These are phyloP conservation scores for Lochmaea capreae DNA, from an alignment of 2,888 invertebrate species.

Conservation along the genomic window DNA sequence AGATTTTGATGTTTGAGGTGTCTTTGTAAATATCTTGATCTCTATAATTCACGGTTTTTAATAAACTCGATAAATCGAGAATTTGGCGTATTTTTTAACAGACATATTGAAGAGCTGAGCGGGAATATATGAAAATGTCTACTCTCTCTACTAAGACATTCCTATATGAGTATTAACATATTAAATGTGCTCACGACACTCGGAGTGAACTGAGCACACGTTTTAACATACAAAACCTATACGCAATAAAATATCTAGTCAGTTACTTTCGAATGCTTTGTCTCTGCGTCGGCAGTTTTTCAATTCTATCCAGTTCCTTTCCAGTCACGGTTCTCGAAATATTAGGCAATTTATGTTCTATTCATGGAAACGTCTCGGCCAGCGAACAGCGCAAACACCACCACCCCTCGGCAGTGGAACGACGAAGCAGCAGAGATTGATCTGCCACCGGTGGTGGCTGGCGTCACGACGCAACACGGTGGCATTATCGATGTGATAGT, in stretches of 20 bases:
- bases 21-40: too few relatives aligned
- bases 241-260: neutral
- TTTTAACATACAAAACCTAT: too few relatives aligned
- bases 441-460: conserved; percentile 1
- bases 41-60: too few relatives aligned
- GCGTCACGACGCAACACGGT: conserved; percentile 3
- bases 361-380: conserved; percentile 2
- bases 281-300: neutral
- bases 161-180: too few relatives aligned
- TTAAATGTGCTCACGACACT: too few relatives aligned
- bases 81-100: too few relatives aligned
- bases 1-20: too few relatives aligned
- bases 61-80: too few relatives aligned
- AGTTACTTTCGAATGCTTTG: neutral
- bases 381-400: neutral
- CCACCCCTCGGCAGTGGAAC: neutral
- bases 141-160: too few relatives aligned
- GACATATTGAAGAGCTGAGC: too few relatives aligned
- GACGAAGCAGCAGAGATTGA: conserved; percentile 6
- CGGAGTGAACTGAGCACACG: too few relatives aligned
- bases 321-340: neutral
- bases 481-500: conserved; percentile 22
- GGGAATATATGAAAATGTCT: too few relatives aligned
- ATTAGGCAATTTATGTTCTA: conserved; percentile 5
- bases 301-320: neutral